Evolutionary conservation across 92 coral and sea anemone species (phyloP).

Genomic region (Palythoa grandis): DNA sequence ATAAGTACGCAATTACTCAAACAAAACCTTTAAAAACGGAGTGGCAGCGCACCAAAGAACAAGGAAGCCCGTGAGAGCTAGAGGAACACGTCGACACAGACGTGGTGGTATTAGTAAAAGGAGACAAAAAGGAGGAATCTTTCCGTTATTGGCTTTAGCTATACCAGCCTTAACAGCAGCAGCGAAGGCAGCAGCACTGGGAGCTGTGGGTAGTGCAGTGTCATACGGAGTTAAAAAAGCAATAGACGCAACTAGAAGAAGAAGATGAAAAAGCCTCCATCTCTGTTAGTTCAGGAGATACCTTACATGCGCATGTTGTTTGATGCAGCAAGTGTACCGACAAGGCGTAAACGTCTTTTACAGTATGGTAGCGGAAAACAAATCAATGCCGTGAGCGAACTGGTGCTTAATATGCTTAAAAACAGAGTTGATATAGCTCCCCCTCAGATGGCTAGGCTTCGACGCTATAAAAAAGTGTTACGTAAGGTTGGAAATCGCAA

Average conservation of each 20-base stretch:
- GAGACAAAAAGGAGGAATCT: neutral
- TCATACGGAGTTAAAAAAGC: neutral
- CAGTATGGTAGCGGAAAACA: conserved; percentile 17
- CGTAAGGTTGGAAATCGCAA: conserved; percentile 41
- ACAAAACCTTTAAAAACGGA: neutral
- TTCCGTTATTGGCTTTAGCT: conserved; percentile 12
- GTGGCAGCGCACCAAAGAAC: neutral
- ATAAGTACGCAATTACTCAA: neutral
- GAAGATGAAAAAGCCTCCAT: neutral
- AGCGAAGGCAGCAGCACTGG: neutral
- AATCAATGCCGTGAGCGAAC: conserved; percentile 27
- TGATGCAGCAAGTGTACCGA: neutral
- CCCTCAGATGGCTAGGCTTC: neutral
- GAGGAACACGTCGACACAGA: neutral
- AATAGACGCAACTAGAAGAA: neutral
- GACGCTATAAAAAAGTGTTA: conserved; percentile 24
- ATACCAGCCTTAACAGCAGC: neutral
- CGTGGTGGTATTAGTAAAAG: neutral
- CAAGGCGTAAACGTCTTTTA: conserved; percentile 4
- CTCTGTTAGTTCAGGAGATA: neutral
- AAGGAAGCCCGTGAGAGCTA: neutral
- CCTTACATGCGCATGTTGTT: neutral
- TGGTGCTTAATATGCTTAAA: neutral
- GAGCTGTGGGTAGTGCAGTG: neutral
- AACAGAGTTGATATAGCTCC: neutral